Conservation (phyloP, 2,888 invertebrate species). For the Dugesia japonica region DNA sequence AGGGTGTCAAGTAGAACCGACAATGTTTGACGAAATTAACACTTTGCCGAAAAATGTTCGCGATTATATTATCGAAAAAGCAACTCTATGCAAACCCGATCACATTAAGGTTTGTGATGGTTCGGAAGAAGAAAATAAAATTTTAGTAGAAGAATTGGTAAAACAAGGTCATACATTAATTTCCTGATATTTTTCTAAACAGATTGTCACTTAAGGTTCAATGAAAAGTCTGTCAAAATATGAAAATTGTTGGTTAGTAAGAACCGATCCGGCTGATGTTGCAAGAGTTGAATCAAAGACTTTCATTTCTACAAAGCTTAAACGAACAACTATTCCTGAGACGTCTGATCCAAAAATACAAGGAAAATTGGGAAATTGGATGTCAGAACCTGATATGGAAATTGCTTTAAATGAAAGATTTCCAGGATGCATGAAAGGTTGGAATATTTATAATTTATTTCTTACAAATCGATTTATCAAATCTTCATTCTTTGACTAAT, state of each 20-base stretch:
- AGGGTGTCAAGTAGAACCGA: neutral
- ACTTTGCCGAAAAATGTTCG: conserved; percentile 17
- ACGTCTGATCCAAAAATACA: conserved; percentile 35
- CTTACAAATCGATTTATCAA: no score
- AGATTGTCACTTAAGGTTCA: neutral
- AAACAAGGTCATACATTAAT: conserved; percentile 39
- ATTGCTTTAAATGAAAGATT: conserved; percentile 36
- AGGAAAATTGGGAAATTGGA: conserved; percentile 38
- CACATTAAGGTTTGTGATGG: conserved; percentile 41
- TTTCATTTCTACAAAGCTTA: conserved; percentile 37
- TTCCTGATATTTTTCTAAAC: neutral
- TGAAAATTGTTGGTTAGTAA: conserved; percentile 36
- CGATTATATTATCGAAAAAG: conserved; percentile 34
- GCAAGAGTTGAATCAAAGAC: conserved; percentile 40
- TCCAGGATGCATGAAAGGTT: conserved; percentile 39
- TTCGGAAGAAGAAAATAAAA: conserved; percentile 44
- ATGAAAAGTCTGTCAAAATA: conserved; percentile 30
- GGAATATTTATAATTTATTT: neutral
- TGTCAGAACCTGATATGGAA: conserved; percentile 36
- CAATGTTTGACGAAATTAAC: neutral
- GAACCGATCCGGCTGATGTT: conserved; percentile 39
- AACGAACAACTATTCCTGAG: conserved; percentile 37
- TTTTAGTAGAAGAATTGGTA: conserved; percentile 49
- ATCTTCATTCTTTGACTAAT: no score
- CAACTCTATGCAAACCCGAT: conserved; percentile 41